Percentiles rank a stretch among this genome's conserved stretches.
Evolutionary conservation across 2,797 vertebrate species (phyloP).

Genomic region (Neomorphus geoffroyi): DNA sequence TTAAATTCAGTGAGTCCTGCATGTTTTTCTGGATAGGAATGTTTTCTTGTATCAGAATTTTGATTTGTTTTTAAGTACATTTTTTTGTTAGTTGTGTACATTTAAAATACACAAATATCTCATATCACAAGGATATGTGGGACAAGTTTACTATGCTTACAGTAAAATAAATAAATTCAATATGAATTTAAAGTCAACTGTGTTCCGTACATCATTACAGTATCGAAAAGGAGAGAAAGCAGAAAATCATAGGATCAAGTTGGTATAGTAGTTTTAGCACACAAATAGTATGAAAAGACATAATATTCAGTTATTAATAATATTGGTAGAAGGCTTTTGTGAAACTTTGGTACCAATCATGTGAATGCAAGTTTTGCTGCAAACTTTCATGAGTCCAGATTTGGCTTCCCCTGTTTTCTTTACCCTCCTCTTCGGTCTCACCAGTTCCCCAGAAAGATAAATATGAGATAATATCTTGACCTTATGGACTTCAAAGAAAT

Average conservation of each 20-base stretch:
- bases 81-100: not conserved
- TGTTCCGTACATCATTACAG: not conserved
- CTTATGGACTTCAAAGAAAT: not conserved
- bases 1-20: not conserved
- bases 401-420: not conserved
- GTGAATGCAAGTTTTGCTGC: not conserved
- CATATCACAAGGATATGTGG: not conserved
- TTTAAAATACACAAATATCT: not conserved
- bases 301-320: not conserved
- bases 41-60: not conserved
- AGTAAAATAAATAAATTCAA: not conserved
- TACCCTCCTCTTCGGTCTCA: not conserved
- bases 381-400: not conserved
- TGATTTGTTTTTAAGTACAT: not conserved
- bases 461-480: not conserved
- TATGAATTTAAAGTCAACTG: not conserved
- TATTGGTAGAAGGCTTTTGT: not conserved
- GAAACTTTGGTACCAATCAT: not conserved
- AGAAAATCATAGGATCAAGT: not conserved
- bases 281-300: not conserved
- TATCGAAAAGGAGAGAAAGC: not conserved
- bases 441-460: not conserved
- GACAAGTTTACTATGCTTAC: not conserved
- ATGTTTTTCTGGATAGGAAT: not conserved
- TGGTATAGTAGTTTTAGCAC: not conserved